A percentile compares a stretch with the other conserved stretches of the same genome.
These are phyloP conservation scores for Hippocampus barbouri DNA, from an alignment of 2,113 vertebrate species.

Conservation along the genomic window DNA sequence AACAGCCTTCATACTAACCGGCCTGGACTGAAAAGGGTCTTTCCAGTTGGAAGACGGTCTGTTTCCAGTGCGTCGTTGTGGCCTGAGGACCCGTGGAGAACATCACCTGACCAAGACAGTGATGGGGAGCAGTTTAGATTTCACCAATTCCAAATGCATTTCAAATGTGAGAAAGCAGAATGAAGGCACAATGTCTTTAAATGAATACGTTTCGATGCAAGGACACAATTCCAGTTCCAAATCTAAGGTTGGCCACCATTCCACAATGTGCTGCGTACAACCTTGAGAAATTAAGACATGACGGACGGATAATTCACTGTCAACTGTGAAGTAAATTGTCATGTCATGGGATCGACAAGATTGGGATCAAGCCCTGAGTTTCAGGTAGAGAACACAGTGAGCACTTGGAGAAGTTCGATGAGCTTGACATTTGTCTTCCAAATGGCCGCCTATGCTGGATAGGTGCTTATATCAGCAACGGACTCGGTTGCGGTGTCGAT, in stretches of 20 bases:
- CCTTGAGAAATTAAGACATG: neutral
- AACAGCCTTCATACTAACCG: conserved; percentile 72
- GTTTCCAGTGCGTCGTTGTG: conserved; percentile 92
- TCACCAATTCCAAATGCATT: no score
- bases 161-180: neutral
- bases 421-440: conserved; percentile 54
- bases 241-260: neutral
- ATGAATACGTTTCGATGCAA: neutral
- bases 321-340: neutral
- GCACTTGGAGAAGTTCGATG: conserved; percentile 39
- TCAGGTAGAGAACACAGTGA: conserved; percentile 35
- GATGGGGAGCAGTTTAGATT: neutral
- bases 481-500: conserved; percentile 52
- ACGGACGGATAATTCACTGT: no score
- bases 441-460: conserved; percentile 48
- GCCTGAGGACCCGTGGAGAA: conserved; percentile 88
- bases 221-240: neutral
- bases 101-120: conserved; percentile 72
- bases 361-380: conserved; percentile 5
- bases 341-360: neutral
- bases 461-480: conserved; percentile 72
- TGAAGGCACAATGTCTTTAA: neutral
- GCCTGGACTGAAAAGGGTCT: conserved; percentile 79
- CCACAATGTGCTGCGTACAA: neutral
- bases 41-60: conserved; percentile 88